These are phyloP conservation scores for Bellardia pandia DNA, from an alignment of 2,888 invertebrate genomes.

Conservation along the genomic window DNA sequence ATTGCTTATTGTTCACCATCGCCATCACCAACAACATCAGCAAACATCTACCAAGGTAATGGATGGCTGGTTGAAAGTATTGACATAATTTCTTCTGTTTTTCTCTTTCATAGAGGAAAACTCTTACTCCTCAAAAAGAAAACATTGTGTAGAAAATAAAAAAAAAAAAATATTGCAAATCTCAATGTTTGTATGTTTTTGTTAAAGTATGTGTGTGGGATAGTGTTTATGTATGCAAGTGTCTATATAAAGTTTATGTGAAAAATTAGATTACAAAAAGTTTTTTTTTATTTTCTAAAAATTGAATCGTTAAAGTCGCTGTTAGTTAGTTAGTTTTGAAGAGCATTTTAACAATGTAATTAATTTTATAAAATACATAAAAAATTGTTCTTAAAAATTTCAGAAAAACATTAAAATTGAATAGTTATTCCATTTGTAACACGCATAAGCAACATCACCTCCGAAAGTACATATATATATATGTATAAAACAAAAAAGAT, in stretches of 20 bases:
- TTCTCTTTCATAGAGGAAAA: slow-evolving; percentile 5
- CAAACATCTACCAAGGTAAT: slow-evolving; percentile 52
- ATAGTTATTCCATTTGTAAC: too few species aligned
- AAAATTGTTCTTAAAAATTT: too few species aligned
- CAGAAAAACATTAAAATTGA: too few species aligned
- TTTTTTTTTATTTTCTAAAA: not conserved
- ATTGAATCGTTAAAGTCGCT: not conserved
- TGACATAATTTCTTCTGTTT: slow-evolving; percentile 50
- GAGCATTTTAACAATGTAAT: not conserved
- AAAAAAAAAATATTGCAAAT: not conserved
- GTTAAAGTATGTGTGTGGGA: not conserved
- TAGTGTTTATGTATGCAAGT: slow-evolving; percentile 1
- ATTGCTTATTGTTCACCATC: slow-evolving; percentile 67
- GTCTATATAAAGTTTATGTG: not conserved
- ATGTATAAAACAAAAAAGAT: too few species aligned
- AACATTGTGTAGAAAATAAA: not conserved
- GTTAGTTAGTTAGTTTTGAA: not conserved
- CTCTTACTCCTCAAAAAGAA: slow-evolving; percentile 3
- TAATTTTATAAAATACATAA: not conserved
- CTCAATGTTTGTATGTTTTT: not conserved
- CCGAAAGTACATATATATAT: too few species aligned
- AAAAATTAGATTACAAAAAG: not conserved
- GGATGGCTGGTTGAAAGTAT: slow-evolving; percentile 60
- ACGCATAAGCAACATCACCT: too few species aligned
- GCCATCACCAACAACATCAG: slow-evolving; percentile 38